Evolutionary conservation across 1,140 invertebrate genomes (phyloP), one percentile per base, ranked within the genome.

Genomic region (Eupristina koningsbergeri): DNA sequence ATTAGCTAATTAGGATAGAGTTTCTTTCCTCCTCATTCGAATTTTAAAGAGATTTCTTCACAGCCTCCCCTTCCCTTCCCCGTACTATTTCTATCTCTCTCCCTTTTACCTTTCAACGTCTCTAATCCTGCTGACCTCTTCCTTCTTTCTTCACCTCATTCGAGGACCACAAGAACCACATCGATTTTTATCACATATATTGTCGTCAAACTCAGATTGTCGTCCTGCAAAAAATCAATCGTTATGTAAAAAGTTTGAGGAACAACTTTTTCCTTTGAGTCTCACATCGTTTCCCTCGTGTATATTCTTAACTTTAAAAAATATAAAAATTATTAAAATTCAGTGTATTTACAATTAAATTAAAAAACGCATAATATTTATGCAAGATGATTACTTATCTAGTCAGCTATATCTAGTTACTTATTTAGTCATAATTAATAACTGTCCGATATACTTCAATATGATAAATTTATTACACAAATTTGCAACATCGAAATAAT

Each of bases 1-100:
- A 75, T 67, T 82, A 76, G 73, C 61, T 82, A 82, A 82, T 82
- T 76, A 76, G 41, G 81, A 76, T 82, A 50, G 13, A 26, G 22
- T 81, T 74, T 81, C 67, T 26, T 45, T 26, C 47, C 3, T 63
- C 50, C 63, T 75, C 74, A 19, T 67, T 76, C 45, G 36, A 41
- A 76, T 67, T 64, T 63, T 47, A 61, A 53, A 26, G n/a, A 58
- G 69, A 50, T 71, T 34, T 39, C 61, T 61, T 76, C 41, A 22
- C 34, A 22, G 36, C 8, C 36, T 0, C 39, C 17, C 67, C 41
- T 36, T 3, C 67, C 3, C 0, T 29, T 7, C 26, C 7, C 36
- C 13, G 34, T 6, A 36, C 39, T 41, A 26, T 31, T 34, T 29
- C 61, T 34, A 11, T 29, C 29, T n/a, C 17, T 34, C 2, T 13